A percentile compares a stretch with the other conserved stretches of the same genome.
Conservation (phyloP, 1,140 invertebrate species). For the Bombus terrestris region DNA sequence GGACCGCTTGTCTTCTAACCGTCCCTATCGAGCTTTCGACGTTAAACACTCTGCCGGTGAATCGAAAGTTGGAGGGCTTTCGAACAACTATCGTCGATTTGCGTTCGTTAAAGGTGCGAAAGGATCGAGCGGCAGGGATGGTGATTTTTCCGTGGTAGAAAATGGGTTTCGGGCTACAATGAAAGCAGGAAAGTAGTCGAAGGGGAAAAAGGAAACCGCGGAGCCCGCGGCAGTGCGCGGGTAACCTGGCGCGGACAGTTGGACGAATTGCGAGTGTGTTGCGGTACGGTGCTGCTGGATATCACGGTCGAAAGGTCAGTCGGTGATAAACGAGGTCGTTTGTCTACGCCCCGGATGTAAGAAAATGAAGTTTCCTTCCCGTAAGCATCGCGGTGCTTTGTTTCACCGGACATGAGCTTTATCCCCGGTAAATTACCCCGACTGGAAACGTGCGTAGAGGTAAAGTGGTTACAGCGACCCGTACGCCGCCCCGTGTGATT, state of each 20-base stretch:
- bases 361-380: slow-evolving; percentile 77
- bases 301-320: slow-evolving; percentile 71
- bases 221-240: slow-evolving; percentile 46
- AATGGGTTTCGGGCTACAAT: background rate
- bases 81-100: background rate
- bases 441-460: slow-evolving; percentile 52
- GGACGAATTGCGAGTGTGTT: slow-evolving; percentile 69
- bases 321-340: slow-evolving; percentile 73
- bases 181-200: background rate
- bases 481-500: slow-evolving; percentile 28
- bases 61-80: background rate
- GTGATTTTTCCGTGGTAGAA: background rate
- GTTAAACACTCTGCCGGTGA: background rate
- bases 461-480: slow-evolving; percentile 57
- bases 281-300: slow-evolving; percentile 55
- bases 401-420: slow-evolving; percentile 65
- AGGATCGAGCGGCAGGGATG: background rate
- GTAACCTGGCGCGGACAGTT: slow-evolving; percentile 70
- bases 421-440: slow-evolving; percentile 64
- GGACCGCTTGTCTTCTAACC: background rate
- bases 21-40: background rate
- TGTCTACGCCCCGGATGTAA: slow-evolving; percentile 72
- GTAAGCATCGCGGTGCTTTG: slow-evolving; percentile 59
- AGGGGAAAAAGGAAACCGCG: slow-evolving; percentile 3
- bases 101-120: background rate